Evolutionary conservation across 2,797 vertebrate species (phyloP).

Genomic region (Cuniculus paca): DNA sequence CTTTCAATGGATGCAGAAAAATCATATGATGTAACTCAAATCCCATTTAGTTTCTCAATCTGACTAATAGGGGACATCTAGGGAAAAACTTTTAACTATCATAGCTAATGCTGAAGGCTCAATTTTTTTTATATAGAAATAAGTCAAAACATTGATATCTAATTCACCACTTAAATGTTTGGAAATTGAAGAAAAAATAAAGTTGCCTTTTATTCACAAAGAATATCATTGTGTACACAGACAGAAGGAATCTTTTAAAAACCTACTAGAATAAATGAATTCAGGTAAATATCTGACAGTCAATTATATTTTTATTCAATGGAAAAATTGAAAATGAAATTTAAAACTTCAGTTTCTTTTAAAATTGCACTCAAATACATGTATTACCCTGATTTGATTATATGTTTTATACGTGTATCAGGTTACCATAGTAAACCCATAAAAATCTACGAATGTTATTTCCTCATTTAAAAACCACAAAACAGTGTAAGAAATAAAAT

Average conservation of each 20-base stretch:
- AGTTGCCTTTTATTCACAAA: neutral
- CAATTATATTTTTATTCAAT: neutral
- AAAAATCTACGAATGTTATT: neutral
- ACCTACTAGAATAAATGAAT: constrained; percentile 1
- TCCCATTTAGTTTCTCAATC: neutral
- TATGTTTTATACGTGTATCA: neutral
- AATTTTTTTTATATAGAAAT: neutral
- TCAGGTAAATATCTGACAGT: neutral
- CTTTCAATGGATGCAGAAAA: neutral
- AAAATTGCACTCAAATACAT: neutral
- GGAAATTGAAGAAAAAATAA: constrained; percentile 4
- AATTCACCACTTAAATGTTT: neutral
- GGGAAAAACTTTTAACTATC: neutral
- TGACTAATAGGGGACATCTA: neutral
- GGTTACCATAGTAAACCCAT: neutral
- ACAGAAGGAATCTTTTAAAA: neutral
- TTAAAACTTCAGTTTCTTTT: neutral
- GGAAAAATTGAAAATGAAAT: constrained; percentile 24
- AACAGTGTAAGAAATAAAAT: neutral
- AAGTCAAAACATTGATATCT: neutral
- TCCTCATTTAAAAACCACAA: neutral
- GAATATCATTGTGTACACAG: neutral
- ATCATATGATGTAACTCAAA: neutral
- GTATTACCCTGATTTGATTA: neutral
- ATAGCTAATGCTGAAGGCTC: constrained; percentile 33